Percentiles rank a stretch among this genome's conserved stretches.
Evolutionary conservation across 2,113 vertebrate genomes (phyloP).

Genomic region (Gymnogyps californianus): DNA sequence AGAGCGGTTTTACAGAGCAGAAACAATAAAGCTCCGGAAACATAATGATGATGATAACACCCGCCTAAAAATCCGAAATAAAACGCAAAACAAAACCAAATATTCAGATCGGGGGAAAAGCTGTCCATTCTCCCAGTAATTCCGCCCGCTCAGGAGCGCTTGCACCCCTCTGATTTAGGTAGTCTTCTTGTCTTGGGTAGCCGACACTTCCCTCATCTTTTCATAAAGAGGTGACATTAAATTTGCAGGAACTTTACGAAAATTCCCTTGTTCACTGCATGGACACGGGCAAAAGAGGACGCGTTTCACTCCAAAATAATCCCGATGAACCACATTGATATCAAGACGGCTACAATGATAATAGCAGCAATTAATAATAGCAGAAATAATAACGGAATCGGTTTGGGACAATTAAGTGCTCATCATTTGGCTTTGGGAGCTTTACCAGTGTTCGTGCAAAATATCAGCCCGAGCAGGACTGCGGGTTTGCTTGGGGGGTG

Average conservation of each 20-base stretch:
- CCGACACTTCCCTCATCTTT: neutral
- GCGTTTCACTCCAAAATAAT: neutral
- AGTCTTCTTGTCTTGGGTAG: neutral
- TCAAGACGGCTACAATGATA: neutral
- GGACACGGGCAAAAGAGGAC: neutral
- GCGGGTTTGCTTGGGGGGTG: accelerated
- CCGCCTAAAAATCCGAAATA: constrained; percentile 15
- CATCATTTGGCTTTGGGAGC: neutral
- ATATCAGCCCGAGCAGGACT: neutral
- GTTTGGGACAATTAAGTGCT: neutral
- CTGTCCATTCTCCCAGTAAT: neutral
- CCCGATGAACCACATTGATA: neutral
- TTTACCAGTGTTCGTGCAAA: neutral
- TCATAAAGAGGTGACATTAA: neutral
- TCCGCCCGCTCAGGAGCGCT: neutral
- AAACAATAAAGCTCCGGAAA: constrained; percentile 13
- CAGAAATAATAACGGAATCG: neutral
- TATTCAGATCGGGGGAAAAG: neutral
- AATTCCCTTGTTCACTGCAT: neutral
- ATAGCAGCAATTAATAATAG: neutral
- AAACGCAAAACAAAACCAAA: neutral
- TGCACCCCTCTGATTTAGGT: neutral
- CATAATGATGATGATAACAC: constrained; percentile 37
- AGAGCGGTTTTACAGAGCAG: neutral
- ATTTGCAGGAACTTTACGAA: neutral